Evolutionary conservation across 1,140 invertebrate genomes (phyloP).

Genomic region (Pissodes strobi): DNA sequence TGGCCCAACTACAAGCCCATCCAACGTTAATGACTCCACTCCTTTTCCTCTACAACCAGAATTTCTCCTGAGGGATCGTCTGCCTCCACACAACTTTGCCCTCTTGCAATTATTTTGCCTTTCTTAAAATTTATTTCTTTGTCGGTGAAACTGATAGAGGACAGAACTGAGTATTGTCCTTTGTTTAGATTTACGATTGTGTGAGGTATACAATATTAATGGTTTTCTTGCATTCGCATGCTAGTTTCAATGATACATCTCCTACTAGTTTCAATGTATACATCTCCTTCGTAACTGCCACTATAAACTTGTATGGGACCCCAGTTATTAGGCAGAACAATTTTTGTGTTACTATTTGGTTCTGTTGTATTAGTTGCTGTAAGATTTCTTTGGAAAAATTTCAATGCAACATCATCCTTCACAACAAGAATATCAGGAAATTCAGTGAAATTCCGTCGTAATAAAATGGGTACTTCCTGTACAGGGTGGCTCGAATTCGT

Average conservation of each 20-base stretch:
- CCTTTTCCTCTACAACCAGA: too few relatives aligned
- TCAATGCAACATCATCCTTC: conserved; percentile 11
- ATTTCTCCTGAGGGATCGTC: too few relatives aligned
- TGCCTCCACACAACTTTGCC: too few relatives aligned
- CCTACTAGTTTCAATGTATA: too few relatives aligned
- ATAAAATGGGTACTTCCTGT: conserved; percentile 9
- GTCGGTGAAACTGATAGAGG: conserved; percentile 11
- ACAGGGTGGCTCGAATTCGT: too few relatives aligned
- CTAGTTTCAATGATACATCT: too few relatives aligned
- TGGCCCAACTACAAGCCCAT: too few relatives aligned
- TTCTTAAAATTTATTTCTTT: conserved; percentile 11
- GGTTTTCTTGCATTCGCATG: conserved; percentile 50
- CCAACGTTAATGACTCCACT: too few relatives aligned
- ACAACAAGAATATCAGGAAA: too few relatives aligned
- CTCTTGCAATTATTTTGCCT: conserved; percentile 15
- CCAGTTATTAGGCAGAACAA: neutral
- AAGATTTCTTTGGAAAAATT: neutral
- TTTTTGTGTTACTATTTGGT: neutral
- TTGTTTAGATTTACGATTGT: conserved; percentile 28
- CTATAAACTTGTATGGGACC: conserved; percentile 2
- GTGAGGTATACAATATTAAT: conserved; percentile 45
- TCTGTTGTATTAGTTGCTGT: conserved; percentile 25
- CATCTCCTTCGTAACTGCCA: conserved; percentile 5
- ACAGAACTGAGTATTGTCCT: neutral
- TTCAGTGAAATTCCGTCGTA: conserved; percentile 17